Evolutionary conservation across 2,888 invertebrate species (phyloP), one percentile per base, ranked within the genome.

Genomic region (Temnothorax rugatulus): DNA sequence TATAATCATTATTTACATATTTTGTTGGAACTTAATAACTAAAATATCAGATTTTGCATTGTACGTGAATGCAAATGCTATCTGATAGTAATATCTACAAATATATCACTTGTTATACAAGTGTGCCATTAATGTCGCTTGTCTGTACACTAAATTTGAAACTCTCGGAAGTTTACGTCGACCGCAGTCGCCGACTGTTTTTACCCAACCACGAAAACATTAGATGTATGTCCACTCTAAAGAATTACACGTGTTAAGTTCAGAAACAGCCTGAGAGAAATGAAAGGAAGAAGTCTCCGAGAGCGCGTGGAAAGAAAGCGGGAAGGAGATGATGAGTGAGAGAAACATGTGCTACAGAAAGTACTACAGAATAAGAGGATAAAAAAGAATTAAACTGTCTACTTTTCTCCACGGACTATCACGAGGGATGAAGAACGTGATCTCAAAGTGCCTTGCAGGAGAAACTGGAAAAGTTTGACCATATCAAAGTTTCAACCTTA

Each of bases 191-290:
- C 8, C 1, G 18, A 15, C 34, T 34, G 44, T 79, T 79, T 79
- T 79, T 79, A 57, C 21, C 4, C 44, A 34, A 61, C 13, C 47
- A 9, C 73, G 25, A 73, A 50, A 61, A 81, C 73, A 57, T 21
- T 50, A 38, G 47, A 61, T 73, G 73, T 73, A 71, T 61, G 79
- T 73, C 74, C 79, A 61, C 59, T 81, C 73, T 52, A 73, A 81
- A 73, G 79, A 59, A 81, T 73, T 61, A 81, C 79, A 81, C 13
- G 79, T 73, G 73, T 81, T 73, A 73, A 73, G 59, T 47, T 54
- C 73, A 73, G 18, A 50, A 47, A n/a, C 59, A 47, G 13, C 15
- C 44, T 13, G 34, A 34, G 73, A 61, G 38, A 81, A 63, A 73
- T 73, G 38, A 47, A 61, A 59, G 57, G 34, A 57, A 59, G 47